Percentiles rank a stretch among this genome's conserved stretches.
phyloP scores from a whole-genome alignment of 92 coral and sea anemone species.

The Pocillopora meandrina region DNA sequence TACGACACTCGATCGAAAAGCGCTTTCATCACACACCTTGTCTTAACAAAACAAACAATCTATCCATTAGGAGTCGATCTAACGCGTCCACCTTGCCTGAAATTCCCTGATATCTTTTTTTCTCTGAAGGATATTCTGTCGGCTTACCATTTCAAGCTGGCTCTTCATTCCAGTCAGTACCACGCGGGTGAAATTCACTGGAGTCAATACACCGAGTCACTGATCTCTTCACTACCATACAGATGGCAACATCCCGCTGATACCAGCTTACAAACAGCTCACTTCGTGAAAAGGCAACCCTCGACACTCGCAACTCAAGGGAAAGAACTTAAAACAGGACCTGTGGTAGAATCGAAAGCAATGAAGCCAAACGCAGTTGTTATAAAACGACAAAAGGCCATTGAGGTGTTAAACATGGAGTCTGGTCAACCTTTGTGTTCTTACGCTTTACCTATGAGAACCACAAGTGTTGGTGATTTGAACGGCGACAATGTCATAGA shows the following conservation, averaged over 20 bases:
- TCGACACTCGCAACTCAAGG: constrained; percentile 7
- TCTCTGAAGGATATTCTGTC: constrained; percentile 55
- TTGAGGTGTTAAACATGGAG: constrained; percentile 78
- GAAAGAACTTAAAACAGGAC: constrained; percentile 1
- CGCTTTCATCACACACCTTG: too few species aligned
- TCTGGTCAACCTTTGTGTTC: constrained; percentile 85
- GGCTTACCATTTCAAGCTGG: constrained; percentile 89
- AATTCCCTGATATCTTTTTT: neutral
- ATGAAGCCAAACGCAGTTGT: constrained; percentile 66
- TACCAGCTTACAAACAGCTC: constrained; percentile 51
- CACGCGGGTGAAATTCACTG: constrained; percentile 91
- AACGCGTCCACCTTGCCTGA: neutral
- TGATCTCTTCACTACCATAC: constrained; percentile 70
- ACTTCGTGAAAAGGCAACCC: constrained; percentile 57
- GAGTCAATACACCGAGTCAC: constrained; percentile 77
- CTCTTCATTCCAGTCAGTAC: constrained; percentile 75
- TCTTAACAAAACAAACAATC: too few species aligned
- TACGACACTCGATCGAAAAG: too few species aligned
- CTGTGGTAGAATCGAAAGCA: neutral
- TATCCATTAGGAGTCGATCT: too few species aligned
- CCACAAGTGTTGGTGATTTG: constrained; percentile 75
- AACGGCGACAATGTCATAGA: constrained; percentile 83
- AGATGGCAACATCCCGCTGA: constrained; percentile 83
- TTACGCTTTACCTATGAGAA: constrained; percentile 56
- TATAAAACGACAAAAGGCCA: constrained; percentile 66